Conservation (phyloP, 2,888 invertebrate species). For the Dynastes tityus region DNA sequence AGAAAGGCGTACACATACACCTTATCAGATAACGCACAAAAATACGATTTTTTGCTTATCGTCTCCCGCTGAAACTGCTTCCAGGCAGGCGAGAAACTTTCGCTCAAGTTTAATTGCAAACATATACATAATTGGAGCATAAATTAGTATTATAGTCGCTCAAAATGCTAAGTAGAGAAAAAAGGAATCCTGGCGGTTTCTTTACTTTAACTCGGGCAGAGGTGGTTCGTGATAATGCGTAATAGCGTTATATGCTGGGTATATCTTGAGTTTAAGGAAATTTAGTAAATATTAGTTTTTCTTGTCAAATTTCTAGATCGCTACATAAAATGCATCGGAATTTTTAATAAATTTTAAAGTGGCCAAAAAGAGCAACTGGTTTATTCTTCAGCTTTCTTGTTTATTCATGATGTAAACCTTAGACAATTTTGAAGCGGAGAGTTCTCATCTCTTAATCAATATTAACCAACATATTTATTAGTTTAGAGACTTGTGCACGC, state of each 20-base stretch:
- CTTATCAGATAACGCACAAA: conserved; percentile 46
- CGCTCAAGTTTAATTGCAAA: conserved; percentile 36
- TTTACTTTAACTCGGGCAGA: conserved; percentile 14
- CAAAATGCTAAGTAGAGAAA: conserved; percentile 35
- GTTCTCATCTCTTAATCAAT: too few species aligned
- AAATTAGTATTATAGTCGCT: conserved; percentile 41
- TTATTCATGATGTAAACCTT: too few species aligned
- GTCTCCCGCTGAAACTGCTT: conserved; percentile 33
- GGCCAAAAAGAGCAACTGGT: too few species aligned
- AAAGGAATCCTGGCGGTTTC: conserved; percentile 23
- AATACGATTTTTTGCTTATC: conserved; percentile 44
- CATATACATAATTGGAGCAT: conserved; percentile 42
- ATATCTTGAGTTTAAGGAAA: not conserved
- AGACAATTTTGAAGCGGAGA: too few species aligned
- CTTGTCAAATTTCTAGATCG: conserved; percentile 4
- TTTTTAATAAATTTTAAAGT: too few species aligned
- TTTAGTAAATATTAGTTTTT: conserved; percentile 2
- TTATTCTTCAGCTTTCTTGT: too few species aligned
- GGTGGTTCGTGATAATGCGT: conserved; percentile 27
- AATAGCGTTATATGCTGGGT: not conserved
- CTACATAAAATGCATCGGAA: not conserved
- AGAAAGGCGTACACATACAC: conserved; percentile 29
- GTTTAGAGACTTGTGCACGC: too few species aligned
- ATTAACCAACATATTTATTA: too few species aligned
- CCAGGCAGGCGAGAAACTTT: conserved; percentile 42